These are phyloP conservation scores for Merluccius polli DNA, from an alignment of 2,797 vertebrate genomes.

Conservation along the genomic window DNA sequence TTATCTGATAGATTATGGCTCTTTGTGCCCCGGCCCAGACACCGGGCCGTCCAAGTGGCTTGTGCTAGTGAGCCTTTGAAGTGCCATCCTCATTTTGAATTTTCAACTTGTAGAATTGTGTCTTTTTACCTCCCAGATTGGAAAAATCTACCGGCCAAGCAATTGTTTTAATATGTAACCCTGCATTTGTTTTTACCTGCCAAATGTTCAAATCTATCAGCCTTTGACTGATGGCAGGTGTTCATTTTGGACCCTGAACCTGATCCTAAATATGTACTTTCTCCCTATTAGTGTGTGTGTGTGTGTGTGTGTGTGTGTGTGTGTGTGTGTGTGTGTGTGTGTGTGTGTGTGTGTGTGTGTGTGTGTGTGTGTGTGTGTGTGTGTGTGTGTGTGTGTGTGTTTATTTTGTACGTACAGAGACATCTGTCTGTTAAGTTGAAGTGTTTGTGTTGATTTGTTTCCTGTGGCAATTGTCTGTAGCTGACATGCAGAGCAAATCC, in stretches of 20 bases:
- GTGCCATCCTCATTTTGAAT: not conserved
- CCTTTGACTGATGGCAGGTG: too few species aligned
- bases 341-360: constrained; percentile 11
- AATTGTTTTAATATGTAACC: too few species aligned
- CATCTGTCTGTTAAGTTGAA: not conserved
- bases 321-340: constrained; percentile 9
- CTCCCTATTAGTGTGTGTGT: constrained; percentile 5
- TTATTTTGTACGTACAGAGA: not conserved
- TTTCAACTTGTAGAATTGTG: too few species aligned
- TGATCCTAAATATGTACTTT: not conserved
- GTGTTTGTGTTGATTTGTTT: not conserved
- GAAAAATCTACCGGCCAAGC: too few species aligned
- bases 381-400: too few species aligned
- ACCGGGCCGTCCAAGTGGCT: too few species aligned
- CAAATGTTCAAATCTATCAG: too few species aligned
- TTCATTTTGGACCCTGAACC: too few species aligned
- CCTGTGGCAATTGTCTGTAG: not conserved
- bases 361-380: not conserved
- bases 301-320: constrained; percentile 9
- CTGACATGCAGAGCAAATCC: not conserved
- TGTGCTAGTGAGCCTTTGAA: too few species aligned
- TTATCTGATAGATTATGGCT: constrained; percentile 35
- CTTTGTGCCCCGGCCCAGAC: constrained; percentile 19
- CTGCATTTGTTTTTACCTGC: too few species aligned
- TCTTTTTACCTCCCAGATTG: too few species aligned